Percentiles rank a stretch among this genome's conserved stretches.
Conservation (phyloP, 2,888 invertebrate species). For the Nebria brevicollis region DNA sequence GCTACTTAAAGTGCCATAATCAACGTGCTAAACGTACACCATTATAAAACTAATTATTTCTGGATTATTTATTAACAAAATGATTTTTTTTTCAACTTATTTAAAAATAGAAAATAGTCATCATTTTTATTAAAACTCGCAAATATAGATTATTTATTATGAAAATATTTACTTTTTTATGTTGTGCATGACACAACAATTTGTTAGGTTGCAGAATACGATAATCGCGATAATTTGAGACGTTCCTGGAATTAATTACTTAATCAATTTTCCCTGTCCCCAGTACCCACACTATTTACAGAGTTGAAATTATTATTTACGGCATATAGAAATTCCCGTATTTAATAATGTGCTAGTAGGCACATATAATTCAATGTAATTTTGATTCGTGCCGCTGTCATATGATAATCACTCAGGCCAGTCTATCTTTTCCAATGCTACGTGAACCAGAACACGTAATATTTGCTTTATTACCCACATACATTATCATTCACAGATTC, state of each 20-base stretch:
- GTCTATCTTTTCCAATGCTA: not conserved
- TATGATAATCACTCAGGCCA: not conserved
- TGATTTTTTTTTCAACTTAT: no score
- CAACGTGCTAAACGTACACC: not conserved
- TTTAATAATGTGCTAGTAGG: not conserved
- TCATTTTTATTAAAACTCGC: no score
- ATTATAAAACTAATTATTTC: not conserved
- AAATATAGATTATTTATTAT: no score
- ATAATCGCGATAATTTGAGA: not conserved
- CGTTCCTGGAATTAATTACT: not conserved
- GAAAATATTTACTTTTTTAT: no score
- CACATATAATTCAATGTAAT: not conserved
- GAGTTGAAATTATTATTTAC: not conserved
- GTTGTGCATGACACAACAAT: no score
- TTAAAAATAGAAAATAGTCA: no score
- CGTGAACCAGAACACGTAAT: not conserved
- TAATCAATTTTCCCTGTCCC: not conserved
- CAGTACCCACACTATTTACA: not conserved
- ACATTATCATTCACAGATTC: not conserved
- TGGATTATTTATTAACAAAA: not conserved
- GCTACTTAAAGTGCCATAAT: slow-evolving; percentile 5
- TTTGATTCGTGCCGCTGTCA: not conserved
- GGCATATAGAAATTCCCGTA: not conserved
- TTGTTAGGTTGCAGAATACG: no score
- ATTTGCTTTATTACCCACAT: not conserved